phyloP scores from a whole-genome alignment of 1,140 invertebrate genomes.

The Antheraea mylitta region DNA sequence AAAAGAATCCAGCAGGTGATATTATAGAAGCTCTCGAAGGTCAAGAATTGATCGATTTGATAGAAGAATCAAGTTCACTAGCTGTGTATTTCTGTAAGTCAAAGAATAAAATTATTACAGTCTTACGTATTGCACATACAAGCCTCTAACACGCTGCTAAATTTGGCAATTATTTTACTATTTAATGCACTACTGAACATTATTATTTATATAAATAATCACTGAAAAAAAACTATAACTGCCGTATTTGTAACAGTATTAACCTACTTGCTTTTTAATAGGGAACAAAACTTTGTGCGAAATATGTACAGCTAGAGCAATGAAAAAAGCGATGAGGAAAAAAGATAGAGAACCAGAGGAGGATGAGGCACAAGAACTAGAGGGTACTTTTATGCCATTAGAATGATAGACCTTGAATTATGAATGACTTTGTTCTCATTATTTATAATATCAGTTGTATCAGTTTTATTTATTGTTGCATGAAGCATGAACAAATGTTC shows the following conservation, averaged over 20 bases:
- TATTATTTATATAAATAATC: neutral
- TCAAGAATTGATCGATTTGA: constrained; percentile 87
- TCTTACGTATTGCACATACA: constrained; percentile 24
- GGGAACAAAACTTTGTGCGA: constrained; percentile 93
- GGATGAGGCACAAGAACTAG: constrained; percentile 74
- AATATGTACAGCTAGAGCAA: constrained; percentile 86
- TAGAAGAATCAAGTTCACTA: constrained; percentile 90
- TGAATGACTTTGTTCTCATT: neutral
- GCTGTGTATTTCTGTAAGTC: constrained; percentile 96
- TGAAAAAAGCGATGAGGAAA: constrained; percentile 83
- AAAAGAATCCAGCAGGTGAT: constrained; percentile 94
- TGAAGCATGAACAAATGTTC: constrained; percentile 31
- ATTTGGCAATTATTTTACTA: constrained; percentile 3
- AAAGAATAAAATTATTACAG: constrained; percentile 7
- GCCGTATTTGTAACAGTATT: constrained; percentile 18
- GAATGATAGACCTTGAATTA: constrained; percentile 3
- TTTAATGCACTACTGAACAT: too few relatives aligned
- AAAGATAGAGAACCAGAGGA: constrained; percentile 76
- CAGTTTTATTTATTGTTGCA: constrained; percentile 29
- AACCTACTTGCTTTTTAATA: constrained; percentile 71
- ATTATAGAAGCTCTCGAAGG: constrained; percentile 94
- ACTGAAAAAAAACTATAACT: neutral
- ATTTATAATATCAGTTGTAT: neutral
- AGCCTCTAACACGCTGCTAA: constrained; percentile 27
- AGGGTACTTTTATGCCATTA: constrained; percentile 67